Evolutionary conservation across 2,113 vertebrate species (phyloP).

Genomic region (Edolisoma coerulescens): DNA sequence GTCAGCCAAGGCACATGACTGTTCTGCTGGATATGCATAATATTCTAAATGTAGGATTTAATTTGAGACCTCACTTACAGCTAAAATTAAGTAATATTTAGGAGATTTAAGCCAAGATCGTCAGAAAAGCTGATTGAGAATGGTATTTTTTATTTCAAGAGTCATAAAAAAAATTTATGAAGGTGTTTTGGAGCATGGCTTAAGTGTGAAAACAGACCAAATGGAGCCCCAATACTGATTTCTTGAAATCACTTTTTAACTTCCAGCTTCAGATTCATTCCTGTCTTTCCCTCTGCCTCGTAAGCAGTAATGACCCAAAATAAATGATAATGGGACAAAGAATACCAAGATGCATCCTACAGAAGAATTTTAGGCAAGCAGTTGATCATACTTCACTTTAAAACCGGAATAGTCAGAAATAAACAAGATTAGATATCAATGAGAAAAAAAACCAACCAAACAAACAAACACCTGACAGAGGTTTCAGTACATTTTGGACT

Average conservation of each 20-base stretch:
- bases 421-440: background rate
- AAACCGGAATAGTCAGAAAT: background rate
- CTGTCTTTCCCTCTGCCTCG: background rate
- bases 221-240: background rate
- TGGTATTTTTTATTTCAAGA: background rate
- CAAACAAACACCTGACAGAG: background rate
- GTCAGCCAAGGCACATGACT: background rate
- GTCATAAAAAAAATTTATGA: background rate
- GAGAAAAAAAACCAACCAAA: background rate
- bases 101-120: background rate
- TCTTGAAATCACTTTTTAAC: background rate
- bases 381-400: background rate
- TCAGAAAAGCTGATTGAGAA: background rate
- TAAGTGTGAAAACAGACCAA: background rate
- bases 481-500: background rate
- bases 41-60: background rate
- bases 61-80: background rate
- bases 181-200: background rate
- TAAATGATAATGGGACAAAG: background rate
- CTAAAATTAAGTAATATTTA: background rate
- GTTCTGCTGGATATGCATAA: background rate
- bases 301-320: background rate
- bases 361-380: background rate
- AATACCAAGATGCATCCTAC: background rate
- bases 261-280: background rate